phyloP scores from a whole-genome alignment of 1,140 invertebrate species.

The Agrypnia vestita region DNA sequence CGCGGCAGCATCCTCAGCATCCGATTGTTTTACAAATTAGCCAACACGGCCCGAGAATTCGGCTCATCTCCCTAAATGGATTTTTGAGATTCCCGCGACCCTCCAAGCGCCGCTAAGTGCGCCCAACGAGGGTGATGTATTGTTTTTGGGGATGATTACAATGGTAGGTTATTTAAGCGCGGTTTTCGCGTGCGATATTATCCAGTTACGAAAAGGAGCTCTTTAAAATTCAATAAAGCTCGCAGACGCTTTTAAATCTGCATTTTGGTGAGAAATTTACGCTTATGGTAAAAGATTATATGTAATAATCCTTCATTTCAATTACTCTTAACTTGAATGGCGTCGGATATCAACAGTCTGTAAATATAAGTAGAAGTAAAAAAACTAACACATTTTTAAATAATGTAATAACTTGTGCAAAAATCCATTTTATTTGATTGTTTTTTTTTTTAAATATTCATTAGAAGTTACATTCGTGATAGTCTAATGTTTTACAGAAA shows the following conservation, averaged over 20 bases:
- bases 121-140: constrained; percentile 33
- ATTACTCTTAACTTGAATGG: too few species aligned
- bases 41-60: neutral
- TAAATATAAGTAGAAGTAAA: too few species aligned
- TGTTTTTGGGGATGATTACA: constrained; percentile 11
- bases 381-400: too few species aligned
- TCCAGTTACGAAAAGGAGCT: neutral
- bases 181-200: neutral
- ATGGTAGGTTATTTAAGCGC: neutral
- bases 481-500: too few species aligned
- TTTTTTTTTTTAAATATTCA: too few species aligned
- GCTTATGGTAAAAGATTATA: too few species aligned
- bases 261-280: too few species aligned
- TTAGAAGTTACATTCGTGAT: too few species aligned
- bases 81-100: constrained; percentile 8
- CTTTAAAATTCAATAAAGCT: constrained; percentile 25
- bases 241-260: neutral
- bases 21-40: constrained; percentile 45
- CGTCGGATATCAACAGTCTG: too few species aligned
- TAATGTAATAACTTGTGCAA: too few species aligned
- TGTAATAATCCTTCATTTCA: too few species aligned
- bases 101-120: constrained; percentile 28
- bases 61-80: constrained; percentile 8
- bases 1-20: neutral
- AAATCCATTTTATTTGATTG: too few species aligned